Conservation (phyloP, 2,888 invertebrate genomes). For the Crioceris asparagi region DNA sequence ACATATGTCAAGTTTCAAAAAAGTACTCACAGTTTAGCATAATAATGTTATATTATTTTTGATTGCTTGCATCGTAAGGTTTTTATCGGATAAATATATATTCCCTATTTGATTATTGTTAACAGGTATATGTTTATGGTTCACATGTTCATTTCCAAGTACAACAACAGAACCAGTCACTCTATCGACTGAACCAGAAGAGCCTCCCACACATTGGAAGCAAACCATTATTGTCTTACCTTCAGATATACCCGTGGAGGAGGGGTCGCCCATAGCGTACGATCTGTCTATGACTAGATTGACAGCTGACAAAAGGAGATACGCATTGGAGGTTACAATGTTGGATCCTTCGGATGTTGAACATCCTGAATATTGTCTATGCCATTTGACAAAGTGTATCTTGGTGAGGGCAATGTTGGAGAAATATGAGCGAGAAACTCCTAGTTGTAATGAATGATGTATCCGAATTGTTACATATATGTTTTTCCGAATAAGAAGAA, state of each 20-base stretch:
- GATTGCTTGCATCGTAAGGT: too few relatives aligned
- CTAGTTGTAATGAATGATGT: too few relatives aligned
- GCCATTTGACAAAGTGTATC: slow-evolving; percentile 69
- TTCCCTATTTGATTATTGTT: too few relatives aligned
- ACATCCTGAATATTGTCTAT: slow-evolving; percentile 69
- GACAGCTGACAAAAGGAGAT: slow-evolving; percentile 44
- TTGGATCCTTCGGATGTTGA: slow-evolving; percentile 56
- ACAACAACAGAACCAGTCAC: slow-evolving; percentile 28
- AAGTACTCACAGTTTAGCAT: too few relatives aligned
- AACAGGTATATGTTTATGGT: slow-evolving; percentile 68
- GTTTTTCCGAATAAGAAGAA: too few relatives aligned
- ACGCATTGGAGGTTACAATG: slow-evolving; percentile 58
- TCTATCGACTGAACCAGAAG: slow-evolving; percentile 48
- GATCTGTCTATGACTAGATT: slow-evolving; percentile 50
- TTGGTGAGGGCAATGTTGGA: slow-evolving; percentile 52
- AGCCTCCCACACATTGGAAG: slow-evolving; percentile 58
- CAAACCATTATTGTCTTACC: slow-evolving; percentile 69
- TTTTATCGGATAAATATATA: too few relatives aligned
- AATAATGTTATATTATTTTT: too few relatives aligned
- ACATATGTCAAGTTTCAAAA: too few relatives aligned
- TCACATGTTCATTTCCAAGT: slow-evolving; percentile 53
- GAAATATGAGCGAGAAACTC: slow-evolving; percentile 38
- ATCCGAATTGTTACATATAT: too few relatives aligned
- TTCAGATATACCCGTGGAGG: slow-evolving; percentile 44
- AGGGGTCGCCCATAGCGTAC: slow-evolving; percentile 58